Evolutionary conservation across 2,113 vertebrate genomes (phyloP), one percentile per base, ranked within the genome.

Genomic region (Poeciliopsis occidentalis): DNA sequence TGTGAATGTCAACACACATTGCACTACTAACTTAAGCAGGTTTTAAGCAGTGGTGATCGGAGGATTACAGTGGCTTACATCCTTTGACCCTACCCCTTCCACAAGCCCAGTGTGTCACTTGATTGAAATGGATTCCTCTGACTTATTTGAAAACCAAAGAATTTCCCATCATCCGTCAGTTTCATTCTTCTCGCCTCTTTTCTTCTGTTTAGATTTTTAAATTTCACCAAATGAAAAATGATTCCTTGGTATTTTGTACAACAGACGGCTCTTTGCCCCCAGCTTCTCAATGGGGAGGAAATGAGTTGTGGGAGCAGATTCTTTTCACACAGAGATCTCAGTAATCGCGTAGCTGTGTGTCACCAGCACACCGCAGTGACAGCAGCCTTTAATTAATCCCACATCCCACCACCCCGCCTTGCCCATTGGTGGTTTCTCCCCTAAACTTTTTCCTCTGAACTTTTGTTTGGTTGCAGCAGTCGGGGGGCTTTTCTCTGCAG

Each of bases 1-100:
- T 30, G 41, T 65, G 75, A 91, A 80, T 84, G 85, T 90, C 86
- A 89, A 81, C 88, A 82, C 83, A 37, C 69, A 87, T 73, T 88
- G 79, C 39, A 22, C 44, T 88, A 91, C 83, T 91, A 86, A 90
- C 83, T 88, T 85, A 78, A 86, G 78, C 76, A 88, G 86, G 85
- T 94, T 94, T 92, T 92, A 93, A 91, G 87, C 89, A 92, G 91
- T 89, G 87, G 88, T 94, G 94, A 94, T 89, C 22, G 24, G 79
- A 91, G 92, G 92, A 96, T 96, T 97, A 96, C 92, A 94, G 89
- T 88, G 91, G 89, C 51, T 96, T 96, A 92, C 88, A 91, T 95
- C 88, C 93, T 95, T 92, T 95, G 90, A 95, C 93, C 93, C 95
- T 81, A 67, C 34, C 81, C 75, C 72, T 66, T 75, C 74, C 73